Conservation (phyloP, 1,140 invertebrate species). For the Neomicropteryx cornuta region DNA sequence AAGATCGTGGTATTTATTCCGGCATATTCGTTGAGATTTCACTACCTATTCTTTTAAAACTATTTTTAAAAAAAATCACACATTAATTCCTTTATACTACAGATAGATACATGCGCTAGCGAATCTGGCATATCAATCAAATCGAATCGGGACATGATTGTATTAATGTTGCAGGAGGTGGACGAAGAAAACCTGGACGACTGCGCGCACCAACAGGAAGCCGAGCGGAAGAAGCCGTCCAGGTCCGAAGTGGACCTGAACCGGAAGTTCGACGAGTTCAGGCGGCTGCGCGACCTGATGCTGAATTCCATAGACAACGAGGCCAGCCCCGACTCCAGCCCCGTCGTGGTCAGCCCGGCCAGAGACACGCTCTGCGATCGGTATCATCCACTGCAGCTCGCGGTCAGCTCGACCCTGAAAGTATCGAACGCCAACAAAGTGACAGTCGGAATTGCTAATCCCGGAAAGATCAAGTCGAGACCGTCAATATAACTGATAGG, state of each 20-base stretch:
- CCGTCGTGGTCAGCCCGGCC: conserved; percentile 8
- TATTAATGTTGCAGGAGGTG: conserved; percentile 41
- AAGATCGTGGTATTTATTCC: too few species aligned
- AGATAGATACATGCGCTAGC: background rate
- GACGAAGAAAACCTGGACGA: conserved; percentile 44
- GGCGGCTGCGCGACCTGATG: conserved; percentile 9
- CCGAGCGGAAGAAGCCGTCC: conserved; percentile 21
- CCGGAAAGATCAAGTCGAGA: too few species aligned
- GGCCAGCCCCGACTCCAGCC: conserved; percentile 10
- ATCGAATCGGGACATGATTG: background rate
- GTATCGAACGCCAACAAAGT: too few species aligned
- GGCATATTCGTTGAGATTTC: too few species aligned
- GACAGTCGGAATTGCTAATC: too few species aligned
- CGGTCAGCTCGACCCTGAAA: conserved; percentile 1
- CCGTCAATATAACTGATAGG: too few species aligned
- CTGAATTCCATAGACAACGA: conserved; percentile 15
- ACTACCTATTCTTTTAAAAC: too few species aligned
- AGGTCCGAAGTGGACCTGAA: conserved; percentile 23
- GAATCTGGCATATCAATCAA: conserved; percentile 3
- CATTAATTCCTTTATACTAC: too few species aligned
- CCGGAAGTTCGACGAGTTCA: conserved; percentile 32
- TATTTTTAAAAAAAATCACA: too few species aligned
- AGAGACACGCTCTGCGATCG: conserved; percentile 9
- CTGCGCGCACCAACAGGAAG: conserved; percentile 17
- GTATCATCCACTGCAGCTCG: conserved; percentile 7